These are phyloP conservation scores for Sula dactylatra DNA, from an alignment of 2,113 vertebrate genomes.

Conservation along the genomic window DNA sequence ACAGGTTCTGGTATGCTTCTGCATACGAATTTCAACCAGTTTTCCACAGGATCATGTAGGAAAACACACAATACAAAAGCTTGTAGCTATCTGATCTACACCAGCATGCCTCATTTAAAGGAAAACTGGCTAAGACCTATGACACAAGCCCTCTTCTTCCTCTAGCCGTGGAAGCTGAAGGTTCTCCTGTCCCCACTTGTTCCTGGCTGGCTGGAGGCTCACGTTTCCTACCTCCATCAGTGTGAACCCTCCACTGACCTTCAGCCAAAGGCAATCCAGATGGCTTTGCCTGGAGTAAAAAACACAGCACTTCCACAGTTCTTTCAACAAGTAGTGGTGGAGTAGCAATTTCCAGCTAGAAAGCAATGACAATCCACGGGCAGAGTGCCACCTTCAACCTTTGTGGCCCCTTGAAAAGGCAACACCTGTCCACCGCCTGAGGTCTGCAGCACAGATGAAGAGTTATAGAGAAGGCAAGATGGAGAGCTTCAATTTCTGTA, in stretches of 20 bases:
- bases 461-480: background rate
- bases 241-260: background rate
- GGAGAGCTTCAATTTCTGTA: background rate
- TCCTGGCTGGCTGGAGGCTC: background rate
- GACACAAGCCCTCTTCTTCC: background rate
- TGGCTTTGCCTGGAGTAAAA: background rate
- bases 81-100: background rate
- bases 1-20: background rate
- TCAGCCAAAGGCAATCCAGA: background rate
- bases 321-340: background rate
- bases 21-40: background rate
- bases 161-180: background rate
- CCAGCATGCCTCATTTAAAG: background rate
- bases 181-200: background rate
- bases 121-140: background rate
- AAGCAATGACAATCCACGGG: background rate
- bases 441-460: background rate
- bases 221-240: background rate
- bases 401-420: background rate
- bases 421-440: background rate
- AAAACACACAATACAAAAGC: background rate
- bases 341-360: background rate
- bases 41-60: background rate
- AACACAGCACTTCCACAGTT: background rate
- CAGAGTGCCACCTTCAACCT: background rate